phyloP scores from a whole-genome alignment of 2,113 vertebrate genomes.

The Amphilophus citrinellus region DNA sequence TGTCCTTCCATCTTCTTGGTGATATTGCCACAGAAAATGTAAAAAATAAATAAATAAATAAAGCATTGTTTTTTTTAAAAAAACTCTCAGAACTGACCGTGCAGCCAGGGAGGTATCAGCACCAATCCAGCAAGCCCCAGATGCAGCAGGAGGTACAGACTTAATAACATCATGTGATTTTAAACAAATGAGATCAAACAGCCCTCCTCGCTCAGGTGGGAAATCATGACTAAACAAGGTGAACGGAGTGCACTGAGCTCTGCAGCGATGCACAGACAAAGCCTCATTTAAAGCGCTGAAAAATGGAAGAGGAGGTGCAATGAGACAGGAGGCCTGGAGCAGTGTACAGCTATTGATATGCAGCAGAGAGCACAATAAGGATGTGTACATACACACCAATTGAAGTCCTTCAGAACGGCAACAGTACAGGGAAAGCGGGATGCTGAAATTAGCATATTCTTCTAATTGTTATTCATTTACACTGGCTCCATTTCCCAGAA shows the following conservation, averaged over 20 bases:
- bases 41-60: neutral
- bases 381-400: conserved; percentile 29
- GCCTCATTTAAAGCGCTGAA: conserved; percentile 65
- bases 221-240: conserved; percentile 67
- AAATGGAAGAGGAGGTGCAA: conserved; percentile 62
- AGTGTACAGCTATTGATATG: conserved; percentile 50
- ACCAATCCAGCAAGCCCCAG: conserved; percentile 14
- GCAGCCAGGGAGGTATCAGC: conserved; percentile 7
- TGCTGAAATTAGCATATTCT: conserved; percentile 63
- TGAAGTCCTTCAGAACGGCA: conserved; percentile 27
- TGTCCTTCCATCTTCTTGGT: neutral
- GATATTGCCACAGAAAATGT: neutral
- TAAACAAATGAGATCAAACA: conserved; percentile 71
- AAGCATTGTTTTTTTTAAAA: neutral
- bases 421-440: conserved; percentile 28
- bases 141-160: conserved; percentile 21
- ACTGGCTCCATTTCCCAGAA: conserved; percentile 30
- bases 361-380: conserved; percentile 12
- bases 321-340: conserved; percentile 61
- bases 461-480: conserved; percentile 69
- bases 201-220: conserved; percentile 47
- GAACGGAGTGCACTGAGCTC: conserved; percentile 45
- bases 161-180: conserved; percentile 57
- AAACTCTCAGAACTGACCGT: neutral
- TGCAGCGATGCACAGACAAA: conserved; percentile 30